Evolutionary conservation across 2,113 vertebrate genomes (phyloP), one percentile per base, ranked within the genome.

Genomic region (Illadopsis cleaveri): DNA sequence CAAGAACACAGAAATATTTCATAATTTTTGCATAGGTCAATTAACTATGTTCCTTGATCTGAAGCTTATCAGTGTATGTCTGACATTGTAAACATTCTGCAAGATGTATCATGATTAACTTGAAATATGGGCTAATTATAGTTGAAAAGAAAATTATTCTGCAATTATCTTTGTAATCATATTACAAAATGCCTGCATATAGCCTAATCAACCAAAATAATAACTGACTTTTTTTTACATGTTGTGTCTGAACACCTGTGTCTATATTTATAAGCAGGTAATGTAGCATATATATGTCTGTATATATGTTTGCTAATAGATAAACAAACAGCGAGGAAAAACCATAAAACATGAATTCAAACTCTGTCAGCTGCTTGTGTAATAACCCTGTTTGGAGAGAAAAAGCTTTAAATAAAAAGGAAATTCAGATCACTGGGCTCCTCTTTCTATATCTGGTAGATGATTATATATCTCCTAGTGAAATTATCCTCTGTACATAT

Each of bases 101-200:
- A 71, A 90, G 60, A 94, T 83, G 4, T 45, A 72, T 82, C 37
- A 79, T n/a, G 13, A 86, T 96, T 93, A 94, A 86, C 23, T 91
- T 83, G 38, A 94, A 93, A 90, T 68, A 82, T 20, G 27, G 27
- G n/a, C 28, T 94, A 97, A 94, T 96, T 94, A 86, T 24, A 81
- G 31, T 85, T 92, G 65, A 93, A 96, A 96, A 87, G 45, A 84
- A 91, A 92, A 95, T 80, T 68, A 81, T 89, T 90, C 12, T 73
- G 42, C 93, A 93, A 94, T 94, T 94, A 80, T 75, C 33, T 70
- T 89, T 82, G 58, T 45, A 96, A 94, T 93, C 42, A 71, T 25
- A 7, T 93, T 93, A 87, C 42, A 71, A 89, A 90, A 94, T 77
- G 45, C 7, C 57, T 76, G 47, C 35, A 65, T 75, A 68, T 30